Base-by-base conservation (phyloP, 2,888 invertebrate species). In the Acleris emargana region DNA sequence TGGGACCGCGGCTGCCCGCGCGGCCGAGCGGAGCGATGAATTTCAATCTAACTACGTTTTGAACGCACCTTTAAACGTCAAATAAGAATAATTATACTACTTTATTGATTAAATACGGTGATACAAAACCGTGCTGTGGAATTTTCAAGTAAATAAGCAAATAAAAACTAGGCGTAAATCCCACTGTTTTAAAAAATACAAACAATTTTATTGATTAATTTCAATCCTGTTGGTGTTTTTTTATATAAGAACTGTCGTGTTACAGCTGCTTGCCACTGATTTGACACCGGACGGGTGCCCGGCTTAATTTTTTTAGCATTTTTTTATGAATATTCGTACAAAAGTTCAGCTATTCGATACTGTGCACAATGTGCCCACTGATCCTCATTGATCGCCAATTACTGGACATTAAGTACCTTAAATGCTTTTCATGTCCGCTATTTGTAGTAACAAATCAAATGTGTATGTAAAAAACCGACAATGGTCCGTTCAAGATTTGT, bases 321-420 rank as follows among this genome's bases (percentile, higher is more conserved):
- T 85, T 82, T 86, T 86, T 82, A 77, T 79, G 74, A 73, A 67
- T 67, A 68, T 71, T 85, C 78, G 86, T 87, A 90, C 91, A 90
- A 91, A 84, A 74, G 82, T 73, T 74, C 68, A 74, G 80, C 82
- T 76, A 84, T 86, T 86, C 87, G 86, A 86, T 88, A 84, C 81
- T 82, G 82, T 81, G 79, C 83, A 92, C 92, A 92, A 92, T 92
- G 90, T 89, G 76, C 92, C 92, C 92, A 92, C 88, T 91, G 92
- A 92, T 91, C 91, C 91, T 90, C 89, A 92, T 91, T 92, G 91
- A 92, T 89, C 91, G 90, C 91, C 92, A 91, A 92, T 92, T 92
- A 92, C 92, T 86, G 91, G 92, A 92, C 92, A 91, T 91, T 91
- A 91, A 92, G 92, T 91, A 91, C 91, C 90, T 90, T 80, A 85